These are phyloP conservation scores for Brachionus manjavacas DNA, from an alignment of 1,140 invertebrate species.

Conservation along the genomic window DNA sequence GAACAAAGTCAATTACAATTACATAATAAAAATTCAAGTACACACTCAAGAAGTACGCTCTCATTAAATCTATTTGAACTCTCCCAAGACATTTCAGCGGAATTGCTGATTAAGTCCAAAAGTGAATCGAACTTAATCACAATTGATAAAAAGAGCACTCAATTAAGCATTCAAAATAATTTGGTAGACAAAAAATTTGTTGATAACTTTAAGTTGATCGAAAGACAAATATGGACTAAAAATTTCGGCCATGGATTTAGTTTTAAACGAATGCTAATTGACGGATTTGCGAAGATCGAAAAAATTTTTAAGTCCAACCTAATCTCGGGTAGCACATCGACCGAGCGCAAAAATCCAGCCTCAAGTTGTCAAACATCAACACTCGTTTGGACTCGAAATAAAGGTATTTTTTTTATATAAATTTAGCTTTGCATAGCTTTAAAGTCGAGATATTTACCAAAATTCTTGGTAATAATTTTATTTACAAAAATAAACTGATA, in stretches of 20 bases:
- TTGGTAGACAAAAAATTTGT: not conserved
- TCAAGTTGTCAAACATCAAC: not conserved
- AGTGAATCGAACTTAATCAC: not conserved
- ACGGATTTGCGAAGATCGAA: not conserved
- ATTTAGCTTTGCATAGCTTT: not conserved
- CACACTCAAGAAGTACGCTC: not conserved
- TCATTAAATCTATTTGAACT: not conserved
- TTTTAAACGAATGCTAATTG: not conserved
- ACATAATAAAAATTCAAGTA: not conserved
- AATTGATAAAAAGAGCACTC: not conserved
- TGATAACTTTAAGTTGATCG: not conserved
- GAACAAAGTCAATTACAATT: not conserved
- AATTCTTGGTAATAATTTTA: slow-evolving; percentile 17
- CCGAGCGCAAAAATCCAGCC: not conserved
- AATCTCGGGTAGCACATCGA: not conserved
- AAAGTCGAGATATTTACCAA: not conserved
- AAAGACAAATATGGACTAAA: not conserved
- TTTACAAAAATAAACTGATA: slow-evolving; percentile 4
- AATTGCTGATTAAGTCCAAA: slow-evolving; percentile 4
- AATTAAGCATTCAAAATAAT: not conserved
- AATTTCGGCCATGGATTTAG: not conserved
- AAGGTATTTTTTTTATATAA: not conserved
- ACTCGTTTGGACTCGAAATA: not conserved
- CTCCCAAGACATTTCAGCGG: not conserved
- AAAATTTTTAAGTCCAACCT: not conserved